Base-by-base conservation (phyloP, 1,140 invertebrate genomes). In the Diabrotica undecimpunctata region DNA sequence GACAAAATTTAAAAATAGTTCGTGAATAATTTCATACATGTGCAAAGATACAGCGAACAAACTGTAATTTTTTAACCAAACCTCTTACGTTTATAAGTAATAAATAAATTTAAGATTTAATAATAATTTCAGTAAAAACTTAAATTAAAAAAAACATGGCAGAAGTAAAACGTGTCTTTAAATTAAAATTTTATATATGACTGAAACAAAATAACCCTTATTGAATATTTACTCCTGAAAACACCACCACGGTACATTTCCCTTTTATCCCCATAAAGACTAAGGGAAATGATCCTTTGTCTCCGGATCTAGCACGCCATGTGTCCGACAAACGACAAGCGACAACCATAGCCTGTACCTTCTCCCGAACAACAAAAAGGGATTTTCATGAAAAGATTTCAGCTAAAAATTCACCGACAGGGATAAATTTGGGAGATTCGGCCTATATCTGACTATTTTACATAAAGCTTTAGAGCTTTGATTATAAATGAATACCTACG, bases 371-470 rank as follows among this genome's bases (percentile, higher is more conserved):
- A 46, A 46, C 41, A 46, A 46, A 46, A 6, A 46, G 41, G 41
- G 41, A 46, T 46, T 46, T n/a, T 46, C 41, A 46, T 46, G 41
- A 46, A 46, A 46, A 46, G 41, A 46, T 46, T n/a, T 46, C 41
- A 10, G 8, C 41, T 46, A 46, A 46, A 46, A 46, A 46, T 46
- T 46, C 41, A 46, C 41, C 41, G n/a, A 46, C 41, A 46, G 41
- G 41, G 41, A 46, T 46, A 46, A 46, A 46, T 46, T 46, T 46
- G 41, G 41, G 41, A 46, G 41, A 46, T 46, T 46, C 41, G 41
- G 41, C 41, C 41, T 46, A 46, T 46, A 46, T 46, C 41, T 10
- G 41, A 46, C 41, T 46, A 46, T 46, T 46, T 46, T 46, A 46
- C 41, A 46, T 46, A 46, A 46, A 46, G 41, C 41, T 46, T 46